A percentile compares a stretch with the other conserved stretches of the same genome.
Evolutionary conservation across 2,797 vertebrate species (phyloP).

Genomic region (Echiichthys vipera): DNA sequence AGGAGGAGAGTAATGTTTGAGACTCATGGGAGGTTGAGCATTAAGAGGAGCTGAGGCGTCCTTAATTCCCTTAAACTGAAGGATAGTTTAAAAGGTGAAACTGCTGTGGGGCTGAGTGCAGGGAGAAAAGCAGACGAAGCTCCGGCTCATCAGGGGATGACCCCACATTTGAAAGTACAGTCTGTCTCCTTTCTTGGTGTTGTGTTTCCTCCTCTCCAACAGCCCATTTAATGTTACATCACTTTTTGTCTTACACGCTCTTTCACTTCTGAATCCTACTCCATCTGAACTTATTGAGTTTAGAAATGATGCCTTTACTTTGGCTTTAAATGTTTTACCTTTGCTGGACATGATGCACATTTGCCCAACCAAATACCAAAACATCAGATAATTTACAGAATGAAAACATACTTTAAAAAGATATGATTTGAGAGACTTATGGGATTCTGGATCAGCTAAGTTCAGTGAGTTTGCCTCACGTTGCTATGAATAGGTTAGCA

Average conservation of each 20-base stretch:
- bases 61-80: constrained; percentile 59
- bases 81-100: constrained; percentile 59
- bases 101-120: constrained; percentile 42
- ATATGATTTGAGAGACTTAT: constrained; percentile 20
- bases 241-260: constrained; percentile 1
- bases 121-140: constrained; percentile 21
- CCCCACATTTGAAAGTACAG: constrained; percentile 36
- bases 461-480: constrained; percentile 35
- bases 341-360: not conserved
- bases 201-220: constrained; percentile 19
- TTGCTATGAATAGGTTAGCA: constrained; percentile 35
- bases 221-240: constrained; percentile 51
- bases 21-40: constrained; percentile 27
- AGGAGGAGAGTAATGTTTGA: constrained; percentile 16
- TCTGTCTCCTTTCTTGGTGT: constrained; percentile 22
- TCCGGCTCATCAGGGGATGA: constrained; percentile 44
- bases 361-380: too few relatives aligned
- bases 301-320: constrained; percentile 5
- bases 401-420: constrained; percentile 7
- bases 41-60: constrained; percentile 52
- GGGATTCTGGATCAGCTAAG: too few relatives aligned
- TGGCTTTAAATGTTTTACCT: not conserved
- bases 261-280: not conserved
- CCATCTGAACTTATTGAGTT: not conserved
- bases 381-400: not conserved